Base-by-base conservation (phyloP, 2,797 vertebrate species). In the Phataginus tricuspis region DNA sequence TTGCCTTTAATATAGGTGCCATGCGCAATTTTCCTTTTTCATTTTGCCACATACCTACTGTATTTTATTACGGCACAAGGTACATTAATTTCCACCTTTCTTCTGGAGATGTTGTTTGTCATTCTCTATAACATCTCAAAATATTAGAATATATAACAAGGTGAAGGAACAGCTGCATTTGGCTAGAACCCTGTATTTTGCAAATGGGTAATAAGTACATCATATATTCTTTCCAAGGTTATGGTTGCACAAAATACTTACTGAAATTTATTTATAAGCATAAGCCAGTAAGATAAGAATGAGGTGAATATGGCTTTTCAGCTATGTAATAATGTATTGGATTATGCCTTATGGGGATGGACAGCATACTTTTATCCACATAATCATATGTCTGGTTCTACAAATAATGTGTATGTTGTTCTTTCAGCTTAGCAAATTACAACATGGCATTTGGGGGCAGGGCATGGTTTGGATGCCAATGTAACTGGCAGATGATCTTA, bases 401-500 rank as follows among this genome's bases (percentile, higher is more conserved):
- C 74, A 86, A 80, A 95, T 80, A 91, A 86, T 77, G 23, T 77
- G 23, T 34, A 57, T 95, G 90, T 95, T 95, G 55, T 85, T 92
- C 96, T 94, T 95, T 87, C 21, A 82, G 84, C 86, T 91, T 91
- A 80, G 91, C 37, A 96, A 96, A 92, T 91, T 59, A 88, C 15
- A 90, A 80, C 86, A 85, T 78, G 71, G 75, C 39, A 0, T 94
- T 92, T 83, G 12, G 64, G 86, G 83, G n/a, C 75, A 69, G 37
- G 29, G 39, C 69, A 53, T 55, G 64, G 78, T 53, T 91, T 94
- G 79, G 96, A 77, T 90, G 31, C n/a, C 9, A 0, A 23, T 71
- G 8, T 53, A 87, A 85, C 80, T 95, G 85, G 87, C 94, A 92
- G 42, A 82, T 0, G 1, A 87, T 96, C 93, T 90, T 87, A 80